These are phyloP conservation scores for Natator depressus DNA, from an alignment of 2,113 vertebrate genomes.

Conservation along the genomic window DNA sequence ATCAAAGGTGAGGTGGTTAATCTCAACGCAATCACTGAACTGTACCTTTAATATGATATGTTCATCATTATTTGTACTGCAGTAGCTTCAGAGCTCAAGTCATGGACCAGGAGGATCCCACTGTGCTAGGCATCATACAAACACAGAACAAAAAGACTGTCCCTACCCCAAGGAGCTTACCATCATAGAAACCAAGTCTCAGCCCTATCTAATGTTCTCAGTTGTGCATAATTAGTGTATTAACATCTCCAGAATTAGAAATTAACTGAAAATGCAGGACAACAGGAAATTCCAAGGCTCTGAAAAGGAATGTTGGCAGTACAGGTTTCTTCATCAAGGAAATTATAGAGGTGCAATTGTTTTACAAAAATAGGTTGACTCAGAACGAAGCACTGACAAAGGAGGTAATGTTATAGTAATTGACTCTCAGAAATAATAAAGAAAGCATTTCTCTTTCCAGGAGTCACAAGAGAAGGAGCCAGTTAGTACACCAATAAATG, in stretches of 20 bases:
- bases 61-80: too few relatives aligned
- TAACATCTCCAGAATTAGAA: fast-evolving
- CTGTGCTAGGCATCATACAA: background rate
- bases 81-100: fast-evolving
- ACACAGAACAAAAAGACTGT: too few relatives aligned
- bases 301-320: fast-evolving
- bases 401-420: background rate
- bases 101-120: fast-evolving
- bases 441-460: background rate
- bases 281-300: background rate
- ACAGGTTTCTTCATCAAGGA: fast-evolving
- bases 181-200: fast-evolving
- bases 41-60: too few relatives aligned
- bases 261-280: too few relatives aligned
- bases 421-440: background rate
- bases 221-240: background rate
- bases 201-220: background rate
- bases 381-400: background rate
- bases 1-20: too few relatives aligned
- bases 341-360: fast-evolving
- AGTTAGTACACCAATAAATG: background rate
- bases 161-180: fast-evolving
- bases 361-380: background rate
- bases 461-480: background rate
- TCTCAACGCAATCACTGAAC: too few relatives aligned